phyloP scores from a whole-genome alignment of 2,113 vertebrate species.

The Cavia porcellus region DNA sequence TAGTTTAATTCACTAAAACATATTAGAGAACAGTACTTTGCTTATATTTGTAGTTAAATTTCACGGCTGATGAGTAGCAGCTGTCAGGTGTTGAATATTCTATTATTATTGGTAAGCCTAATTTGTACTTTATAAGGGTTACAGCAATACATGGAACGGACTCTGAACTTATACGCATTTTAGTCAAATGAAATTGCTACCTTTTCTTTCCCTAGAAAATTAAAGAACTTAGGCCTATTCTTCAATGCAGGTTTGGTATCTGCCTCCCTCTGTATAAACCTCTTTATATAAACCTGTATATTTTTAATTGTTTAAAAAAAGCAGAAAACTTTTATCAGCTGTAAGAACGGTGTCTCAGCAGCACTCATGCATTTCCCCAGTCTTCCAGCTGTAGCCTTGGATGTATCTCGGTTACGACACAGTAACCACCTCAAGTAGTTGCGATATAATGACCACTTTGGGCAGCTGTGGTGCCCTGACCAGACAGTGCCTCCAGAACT shows the following conservation, averaged over 20 bases:
- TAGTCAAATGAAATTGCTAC: constrained; percentile 75
- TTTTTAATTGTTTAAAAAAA: constrained; percentile 59
- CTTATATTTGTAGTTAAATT: constrained; percentile 85
- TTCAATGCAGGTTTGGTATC: neutral
- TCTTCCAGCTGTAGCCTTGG: neutral
- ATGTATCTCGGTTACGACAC: neutral
- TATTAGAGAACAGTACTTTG: constrained; percentile 77
- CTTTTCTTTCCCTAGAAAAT: constrained; percentile 74
- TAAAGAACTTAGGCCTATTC: neutral
- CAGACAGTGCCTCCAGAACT: neutral
- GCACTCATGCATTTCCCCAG: neutral
- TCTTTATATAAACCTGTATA: neutral
- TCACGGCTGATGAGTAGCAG: constrained; percentile 82
- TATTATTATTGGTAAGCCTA: constrained; percentile 80
- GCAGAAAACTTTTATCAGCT: neutral
- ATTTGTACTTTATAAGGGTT: constrained; percentile 81
- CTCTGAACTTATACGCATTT: constrained; percentile 78
- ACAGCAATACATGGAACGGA: constrained; percentile 54
- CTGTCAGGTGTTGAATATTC: constrained; percentile 80
- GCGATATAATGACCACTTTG: no score
- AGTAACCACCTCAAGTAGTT: neutral
- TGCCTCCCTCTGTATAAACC: neutral
- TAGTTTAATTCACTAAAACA: constrained; percentile 75
- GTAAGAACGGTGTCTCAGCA: constrained; percentile 14
- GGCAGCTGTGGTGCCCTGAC: neutral